Percentiles rank a stretch among this genome's conserved stretches.
These are phyloP conservation scores for Pipistrellus kuhlii DNA, from an alignment of 2,797 vertebrate species.

Conservation along the genomic window DNA sequence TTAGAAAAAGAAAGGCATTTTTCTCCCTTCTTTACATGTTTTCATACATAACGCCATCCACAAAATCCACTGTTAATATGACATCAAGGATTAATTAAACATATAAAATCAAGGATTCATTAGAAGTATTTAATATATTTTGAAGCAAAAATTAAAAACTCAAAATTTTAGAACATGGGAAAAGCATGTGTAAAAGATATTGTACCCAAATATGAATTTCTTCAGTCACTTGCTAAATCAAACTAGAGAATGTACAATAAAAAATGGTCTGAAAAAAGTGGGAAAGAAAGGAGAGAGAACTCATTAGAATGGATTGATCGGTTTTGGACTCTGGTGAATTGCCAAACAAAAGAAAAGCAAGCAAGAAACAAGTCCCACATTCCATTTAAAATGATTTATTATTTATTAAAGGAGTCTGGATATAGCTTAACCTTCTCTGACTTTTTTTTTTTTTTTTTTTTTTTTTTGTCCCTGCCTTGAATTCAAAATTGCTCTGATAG, in stretches of 20 bases:
- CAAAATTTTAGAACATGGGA: not conserved
- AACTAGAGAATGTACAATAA: not conserved
- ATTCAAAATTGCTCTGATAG: constrained; percentile 62
- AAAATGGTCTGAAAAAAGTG: not conserved
- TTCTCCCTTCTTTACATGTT: constrained; percentile 25
- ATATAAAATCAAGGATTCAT: constrained; percentile 67
- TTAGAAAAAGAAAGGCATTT: constrained; percentile 28
- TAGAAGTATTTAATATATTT: not conserved
- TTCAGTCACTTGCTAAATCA: not conserved
- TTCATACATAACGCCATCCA: constrained; percentile 19
- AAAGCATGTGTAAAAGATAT: not conserved
- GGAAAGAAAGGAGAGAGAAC: not conserved
- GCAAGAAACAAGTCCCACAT: not conserved
- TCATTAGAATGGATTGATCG: constrained; percentile 59
- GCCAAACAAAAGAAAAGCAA: constrained; percentile 63
- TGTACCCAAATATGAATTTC: not conserved
- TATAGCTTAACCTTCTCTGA: constrained; percentile 50
- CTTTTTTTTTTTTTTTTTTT: not conserved
- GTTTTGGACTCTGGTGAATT: constrained; percentile 39
- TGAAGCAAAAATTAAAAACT: not conserved
- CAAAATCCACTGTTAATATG: constrained; percentile 61
- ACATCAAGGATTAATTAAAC: constrained; percentile 63
- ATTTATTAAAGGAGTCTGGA: constrained; percentile 65
- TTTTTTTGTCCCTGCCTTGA: constrained; percentile 17
- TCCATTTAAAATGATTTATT: constrained; percentile 59